A percentile compares a stretch with the other conserved stretches of the same genome.
Evolutionary conservation across 2,113 vertebrate genomes (phyloP).

Genomic region (Lanius collurio): DNA sequence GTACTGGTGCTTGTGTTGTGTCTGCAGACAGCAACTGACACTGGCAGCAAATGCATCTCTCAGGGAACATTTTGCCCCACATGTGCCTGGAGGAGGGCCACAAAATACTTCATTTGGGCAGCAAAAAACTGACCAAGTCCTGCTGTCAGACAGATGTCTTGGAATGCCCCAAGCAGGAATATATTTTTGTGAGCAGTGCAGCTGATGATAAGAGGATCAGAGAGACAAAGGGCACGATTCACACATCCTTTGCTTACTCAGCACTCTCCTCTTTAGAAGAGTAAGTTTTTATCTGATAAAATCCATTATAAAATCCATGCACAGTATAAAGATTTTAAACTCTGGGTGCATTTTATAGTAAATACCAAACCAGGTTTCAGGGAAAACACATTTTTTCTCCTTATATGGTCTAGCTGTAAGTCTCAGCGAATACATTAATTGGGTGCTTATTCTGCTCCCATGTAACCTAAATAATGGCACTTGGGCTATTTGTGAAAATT

Average conservation of each 20-base stretch:
- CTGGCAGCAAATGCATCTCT: not conserved
- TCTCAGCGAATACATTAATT: not conserved
- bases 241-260: not conserved
- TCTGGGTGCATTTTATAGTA: not conserved
- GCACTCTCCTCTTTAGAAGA: not conserved
- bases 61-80: not conserved
- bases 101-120: not conserved
- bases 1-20: not conserved
- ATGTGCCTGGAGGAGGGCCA: not conserved
- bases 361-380: constrained; percentile 27
- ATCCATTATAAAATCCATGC: not conserved
- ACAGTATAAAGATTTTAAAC: not conserved
- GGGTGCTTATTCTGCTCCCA: not conserved
- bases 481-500: not conserved
- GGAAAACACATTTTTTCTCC: constrained; percentile 51
- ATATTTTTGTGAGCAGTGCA: not conserved
- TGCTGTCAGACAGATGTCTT: not conserved
- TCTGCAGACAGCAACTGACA: not conserved
- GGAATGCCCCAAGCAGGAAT: not conserved
- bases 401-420: constrained; percentile 43
- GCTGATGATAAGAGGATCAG: not conserved
- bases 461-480: not conserved
- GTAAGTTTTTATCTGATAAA: not conserved
- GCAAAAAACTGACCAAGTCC: not conserved
- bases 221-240: fast-evolving